phyloP scores from a whole-genome alignment of 92 coral and sea anemone species.

The Phenganax stokvisi region DNA sequence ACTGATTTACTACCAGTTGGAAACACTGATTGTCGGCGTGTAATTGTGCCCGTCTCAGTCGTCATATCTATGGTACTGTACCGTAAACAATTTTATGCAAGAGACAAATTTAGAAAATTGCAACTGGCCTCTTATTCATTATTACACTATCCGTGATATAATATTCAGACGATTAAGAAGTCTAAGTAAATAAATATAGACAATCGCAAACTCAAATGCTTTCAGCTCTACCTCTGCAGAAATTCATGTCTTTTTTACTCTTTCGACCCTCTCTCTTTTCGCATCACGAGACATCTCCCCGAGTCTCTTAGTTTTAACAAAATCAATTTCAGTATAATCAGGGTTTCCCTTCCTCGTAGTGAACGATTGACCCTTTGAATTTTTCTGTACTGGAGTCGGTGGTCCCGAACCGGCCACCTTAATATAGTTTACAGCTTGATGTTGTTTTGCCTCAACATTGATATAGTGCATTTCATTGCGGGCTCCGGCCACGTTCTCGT shows the following conservation, averaged over 20 bases:
- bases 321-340: constrained; percentile 32
- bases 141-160: not conserved
- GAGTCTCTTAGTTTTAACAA: constrained; percentile 21
- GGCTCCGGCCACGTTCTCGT: constrained; percentile 68
- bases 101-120: not conserved
- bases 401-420: constrained; percentile 35
- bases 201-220: constrained; percentile 4
- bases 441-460: constrained; percentile 60
- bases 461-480: constrained; percentile 66
- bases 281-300: constrained; percentile 23
- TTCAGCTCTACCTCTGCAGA: not conserved
- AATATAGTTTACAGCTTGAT: constrained; percentile 40
- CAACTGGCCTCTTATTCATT: no score
- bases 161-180: constrained; percentile 9
- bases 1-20: no score
- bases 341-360: constrained; percentile 13
- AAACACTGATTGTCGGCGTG: no score
- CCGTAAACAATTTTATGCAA: not conserved
- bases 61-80: no score
- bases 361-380: not conserved
- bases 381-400: constrained; percentile 24
- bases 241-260: constrained; percentile 28
- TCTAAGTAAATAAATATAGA: constrained; percentile 2
- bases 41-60: no score
- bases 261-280: constrained; percentile 18